Conservation (phyloP, 2,113 vertebrate species). For the Hipposideros armiger region DNA sequence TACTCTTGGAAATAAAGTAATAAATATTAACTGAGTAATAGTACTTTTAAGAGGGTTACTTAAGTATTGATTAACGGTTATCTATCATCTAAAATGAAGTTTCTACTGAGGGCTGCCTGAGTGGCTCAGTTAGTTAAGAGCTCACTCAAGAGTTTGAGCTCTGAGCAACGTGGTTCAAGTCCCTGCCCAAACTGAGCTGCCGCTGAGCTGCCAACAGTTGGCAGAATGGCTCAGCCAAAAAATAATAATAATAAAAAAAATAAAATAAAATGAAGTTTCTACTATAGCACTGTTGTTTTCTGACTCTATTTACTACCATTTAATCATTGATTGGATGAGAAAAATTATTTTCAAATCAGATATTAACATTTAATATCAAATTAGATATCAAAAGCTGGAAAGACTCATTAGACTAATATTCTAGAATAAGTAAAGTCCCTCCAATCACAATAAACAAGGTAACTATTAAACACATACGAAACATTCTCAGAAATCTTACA, state of each 20-base stretch:
- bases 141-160: no score
- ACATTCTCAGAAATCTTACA: background rate
- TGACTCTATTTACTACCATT: background rate
- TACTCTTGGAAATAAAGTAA: background rate
- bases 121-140: no score
- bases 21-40: background rate
- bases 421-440: background rate
- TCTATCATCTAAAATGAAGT: background rate
- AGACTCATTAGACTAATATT: slow-evolving; percentile 5
- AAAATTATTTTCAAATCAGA: background rate
- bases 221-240: no score
- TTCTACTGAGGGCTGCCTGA: background rate
- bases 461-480: background rate
- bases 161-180: no score
- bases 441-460: background rate
- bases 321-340: background rate
- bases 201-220: no score
- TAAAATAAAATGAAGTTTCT: background rate
- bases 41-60: background rate
- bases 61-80: background rate
- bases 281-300: background rate
- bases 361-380: background rate
- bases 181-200: no score
- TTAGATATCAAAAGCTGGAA: background rate
- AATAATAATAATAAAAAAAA: no score